Evolutionary conservation across 2,797 vertebrate genomes (phyloP).

Genomic region (Myotis planiceps): DNA sequence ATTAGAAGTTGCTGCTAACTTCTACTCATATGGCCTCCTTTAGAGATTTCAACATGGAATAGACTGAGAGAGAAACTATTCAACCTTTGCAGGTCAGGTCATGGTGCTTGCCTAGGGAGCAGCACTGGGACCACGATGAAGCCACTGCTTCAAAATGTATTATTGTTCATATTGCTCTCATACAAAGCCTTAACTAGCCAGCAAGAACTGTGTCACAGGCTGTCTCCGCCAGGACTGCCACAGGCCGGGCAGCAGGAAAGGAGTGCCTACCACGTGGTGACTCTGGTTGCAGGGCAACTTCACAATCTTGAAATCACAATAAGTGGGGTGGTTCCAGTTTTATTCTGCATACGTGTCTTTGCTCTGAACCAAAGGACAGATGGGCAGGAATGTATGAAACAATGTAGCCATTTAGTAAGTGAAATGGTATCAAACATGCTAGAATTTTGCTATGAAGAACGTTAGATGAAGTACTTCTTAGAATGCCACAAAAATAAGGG

Average conservation of each 20-base stretch:
- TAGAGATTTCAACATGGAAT: neutral
- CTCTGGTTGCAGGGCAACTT: neutral
- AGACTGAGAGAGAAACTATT: neutral
- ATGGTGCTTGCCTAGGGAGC: neutral
- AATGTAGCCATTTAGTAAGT: neutral
- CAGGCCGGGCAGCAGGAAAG: neutral
- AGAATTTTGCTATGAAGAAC: conserved; percentile 56
- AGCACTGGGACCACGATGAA: neutral
- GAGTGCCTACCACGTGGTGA: neutral
- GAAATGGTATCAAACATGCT: neutral
- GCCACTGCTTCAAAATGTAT: neutral
- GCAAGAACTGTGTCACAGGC: neutral
- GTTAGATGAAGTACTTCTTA: conserved; percentile 35
- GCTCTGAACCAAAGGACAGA: conserved; percentile 41
- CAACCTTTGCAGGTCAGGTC: neutral
- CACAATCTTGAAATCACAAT: conserved; percentile 9
- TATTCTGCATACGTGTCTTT: conserved; percentile 35
- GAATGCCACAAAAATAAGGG: conserved; percentile 52
- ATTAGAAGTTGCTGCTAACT: neutral
- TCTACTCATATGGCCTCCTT: neutral
- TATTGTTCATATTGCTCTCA: neutral
- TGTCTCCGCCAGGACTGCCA: neutral
- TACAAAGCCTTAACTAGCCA: neutral
- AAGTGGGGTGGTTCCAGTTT: neutral
- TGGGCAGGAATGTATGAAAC: neutral